These are phyloP conservation scores for Oligia fasciuncula DNA, from an alignment of 2,888 invertebrate genomes.

Conservation along the genomic window DNA sequence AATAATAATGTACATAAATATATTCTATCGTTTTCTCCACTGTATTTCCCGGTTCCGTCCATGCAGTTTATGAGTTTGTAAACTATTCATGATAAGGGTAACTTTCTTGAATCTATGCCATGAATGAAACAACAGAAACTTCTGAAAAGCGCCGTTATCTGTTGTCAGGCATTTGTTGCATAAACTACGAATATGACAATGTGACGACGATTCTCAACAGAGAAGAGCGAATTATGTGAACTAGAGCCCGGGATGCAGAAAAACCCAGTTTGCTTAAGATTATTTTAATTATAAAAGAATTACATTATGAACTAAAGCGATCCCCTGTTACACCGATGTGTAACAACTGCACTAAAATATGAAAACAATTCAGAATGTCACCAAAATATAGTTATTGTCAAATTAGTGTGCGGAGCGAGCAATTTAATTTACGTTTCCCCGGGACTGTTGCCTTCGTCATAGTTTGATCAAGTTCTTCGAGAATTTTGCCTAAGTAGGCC, in stretches of 20 bases:
- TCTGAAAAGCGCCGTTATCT: constrained; percentile 24
- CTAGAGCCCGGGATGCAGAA: too few relatives aligned
- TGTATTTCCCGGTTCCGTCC: constrained; percentile 1
- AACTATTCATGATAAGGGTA: constrained; percentile 37
- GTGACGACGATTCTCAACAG: not conserved
- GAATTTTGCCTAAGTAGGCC: constrained; percentile 71
- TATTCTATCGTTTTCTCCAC: not conserved
- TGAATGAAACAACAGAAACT: constrained; percentile 37
- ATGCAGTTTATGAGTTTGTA: constrained; percentile 24
- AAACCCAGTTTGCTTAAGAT: too few relatives aligned
- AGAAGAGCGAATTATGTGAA: not conserved
- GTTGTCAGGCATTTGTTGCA: not conserved
- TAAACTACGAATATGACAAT: constrained; percentile 8
- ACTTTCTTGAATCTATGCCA: constrained; percentile 36
- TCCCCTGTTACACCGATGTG: too few relatives aligned
- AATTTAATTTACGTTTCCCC: constrained; percentile 64
- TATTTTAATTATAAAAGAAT: too few relatives aligned
- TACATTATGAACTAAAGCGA: too few relatives aligned
- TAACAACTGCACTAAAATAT: constrained; percentile 1
- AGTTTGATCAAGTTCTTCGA: constrained; percentile 71
- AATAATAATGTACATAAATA: not conserved
- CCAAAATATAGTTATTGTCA: constrained; percentile 49
- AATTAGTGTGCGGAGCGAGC: constrained; percentile 54
- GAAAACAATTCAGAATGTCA: constrained; percentile 32
- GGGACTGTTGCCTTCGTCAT: constrained; percentile 70